phyloP scores from a whole-genome alignment of 2,113 vertebrate genomes.

The Myocastor coypus region DNA sequence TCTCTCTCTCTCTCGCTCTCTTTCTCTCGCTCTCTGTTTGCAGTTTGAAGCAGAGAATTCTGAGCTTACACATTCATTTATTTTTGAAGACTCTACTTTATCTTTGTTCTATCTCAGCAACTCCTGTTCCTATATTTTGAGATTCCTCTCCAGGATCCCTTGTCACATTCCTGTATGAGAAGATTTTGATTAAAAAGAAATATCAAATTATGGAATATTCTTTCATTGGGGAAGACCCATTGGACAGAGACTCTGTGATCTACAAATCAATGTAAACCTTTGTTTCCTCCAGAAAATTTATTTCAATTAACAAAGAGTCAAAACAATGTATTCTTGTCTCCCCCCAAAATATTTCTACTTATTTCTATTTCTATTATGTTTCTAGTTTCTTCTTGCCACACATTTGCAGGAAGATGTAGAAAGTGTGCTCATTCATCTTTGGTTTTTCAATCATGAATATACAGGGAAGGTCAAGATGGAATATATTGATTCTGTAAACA shows the following conservation, averaged over 20 bases:
- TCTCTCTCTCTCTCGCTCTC: no score
- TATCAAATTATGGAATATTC: not conserved
- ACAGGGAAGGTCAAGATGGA: not conserved
- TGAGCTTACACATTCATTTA: not conserved
- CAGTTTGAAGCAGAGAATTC: not conserved
- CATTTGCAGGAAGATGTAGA: not conserved
- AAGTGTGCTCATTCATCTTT: not conserved
- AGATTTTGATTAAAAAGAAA: not conserved
- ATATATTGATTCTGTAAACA: not conserved
- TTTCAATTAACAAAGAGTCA: not conserved
- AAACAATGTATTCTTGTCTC: not conserved
- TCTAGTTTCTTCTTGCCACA: not conserved
- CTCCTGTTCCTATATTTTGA: not conserved
- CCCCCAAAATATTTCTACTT: no score
- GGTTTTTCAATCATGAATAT: not conserved
- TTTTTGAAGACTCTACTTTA: not conserved
- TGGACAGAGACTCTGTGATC: conserved; percentile 1
- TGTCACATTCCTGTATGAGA: not conserved
- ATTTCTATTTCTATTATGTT: not conserved
- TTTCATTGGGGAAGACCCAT: not conserved
- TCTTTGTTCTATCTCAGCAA: not conserved
- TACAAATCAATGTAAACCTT: not conserved
- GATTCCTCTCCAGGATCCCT: not conserved
- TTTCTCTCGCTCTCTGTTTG: no score
- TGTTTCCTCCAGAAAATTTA: conserved; percentile 9